Evolutionary conservation across 2,888 invertebrate species (phyloP).

Genomic region (Megastigmus dorsalis): DNA sequence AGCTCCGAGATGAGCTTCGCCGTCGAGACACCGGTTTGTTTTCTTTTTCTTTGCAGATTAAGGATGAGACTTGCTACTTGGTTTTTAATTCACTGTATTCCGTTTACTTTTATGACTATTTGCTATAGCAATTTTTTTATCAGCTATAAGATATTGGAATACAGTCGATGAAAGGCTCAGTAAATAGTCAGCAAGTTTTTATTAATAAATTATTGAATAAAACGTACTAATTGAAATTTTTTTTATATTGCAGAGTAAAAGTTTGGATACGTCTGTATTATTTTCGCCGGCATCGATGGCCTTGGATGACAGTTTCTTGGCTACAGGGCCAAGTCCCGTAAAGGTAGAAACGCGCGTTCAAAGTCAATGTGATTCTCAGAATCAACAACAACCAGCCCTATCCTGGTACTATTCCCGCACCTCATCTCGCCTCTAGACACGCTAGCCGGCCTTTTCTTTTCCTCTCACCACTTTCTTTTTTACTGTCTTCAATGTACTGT

Average conservation of each 20-base stretch:
- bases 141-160: no score
- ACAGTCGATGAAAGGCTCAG: no score
- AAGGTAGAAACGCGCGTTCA: slow-evolving; percentile 76
- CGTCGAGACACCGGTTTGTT: slow-evolving; percentile 84
- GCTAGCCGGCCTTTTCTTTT: slow-evolving; percentile 72
- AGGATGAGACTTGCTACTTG: no score
- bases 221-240: not conserved
- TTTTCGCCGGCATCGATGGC: slow-evolving; percentile 91
- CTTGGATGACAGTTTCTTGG: slow-evolving; percentile 86
- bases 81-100: no score
- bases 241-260: slow-evolving; percentile 85
- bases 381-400: slow-evolving; percentile 67
- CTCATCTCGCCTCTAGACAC: slow-evolving; percentile 74
- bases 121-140: no score
- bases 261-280: slow-evolving; percentile 85
- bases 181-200: no score
- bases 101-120: no score
- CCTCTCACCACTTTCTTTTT: slow-evolving; percentile 49
- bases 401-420: slow-evolving; percentile 73
- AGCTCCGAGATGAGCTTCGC: slow-evolving; percentile 83
- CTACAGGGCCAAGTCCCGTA: slow-evolving; percentile 80
- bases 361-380: slow-evolving; percentile 68
- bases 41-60: no score
- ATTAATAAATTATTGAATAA: no score
- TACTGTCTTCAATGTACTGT: slow-evolving; percentile 42